Percentiles rank a stretch among this genome's conserved stretches.
phyloP scores from a whole-genome alignment of 2,888 invertebrate genomes.

The Ornithoptera priamus region DNA sequence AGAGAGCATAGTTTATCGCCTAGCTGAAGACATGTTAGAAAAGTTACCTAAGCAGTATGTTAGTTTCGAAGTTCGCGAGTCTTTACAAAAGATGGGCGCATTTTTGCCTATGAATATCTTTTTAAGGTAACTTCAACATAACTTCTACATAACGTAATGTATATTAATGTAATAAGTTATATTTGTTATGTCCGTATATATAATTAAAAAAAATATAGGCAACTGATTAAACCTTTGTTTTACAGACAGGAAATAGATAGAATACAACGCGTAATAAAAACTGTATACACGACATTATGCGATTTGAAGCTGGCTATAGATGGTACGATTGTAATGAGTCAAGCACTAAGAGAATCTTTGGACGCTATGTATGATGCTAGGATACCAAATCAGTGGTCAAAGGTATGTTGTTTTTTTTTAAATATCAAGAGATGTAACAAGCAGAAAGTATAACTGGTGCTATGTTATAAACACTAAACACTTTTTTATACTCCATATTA shows the following conservation, averaged over 20 bases:
- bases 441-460: no score
- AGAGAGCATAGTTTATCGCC: constrained; percentile 93
- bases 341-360: constrained; percentile 90
- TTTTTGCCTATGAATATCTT: constrained; percentile 98
- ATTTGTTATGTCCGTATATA: neutral
- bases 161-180: no score
- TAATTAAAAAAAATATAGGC: constrained; percentile 4
- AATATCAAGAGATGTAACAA: no score
- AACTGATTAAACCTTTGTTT: constrained; percentile 5
- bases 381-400: constrained; percentile 95
- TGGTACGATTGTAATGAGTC: constrained; percentile 98
- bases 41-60: constrained; percentile 90
- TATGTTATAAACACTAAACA: no score
- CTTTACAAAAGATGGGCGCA: constrained; percentile 93
- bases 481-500: no score
- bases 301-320: constrained; percentile 97
- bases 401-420: constrained; percentile 70
- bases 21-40: constrained; percentile 95
- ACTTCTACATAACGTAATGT: no score
- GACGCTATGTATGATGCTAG: constrained; percentile 98
- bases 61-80: constrained; percentile 93
- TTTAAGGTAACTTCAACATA: constrained; percentile 74
- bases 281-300: constrained; percentile 88
- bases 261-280: constrained; percentile 91
- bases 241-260: constrained; percentile 88